These are phyloP conservation scores for Drosophila paulistorum DNA, from an alignment of 1,140 invertebrate genomes.

Conservation along the genomic window DNA sequence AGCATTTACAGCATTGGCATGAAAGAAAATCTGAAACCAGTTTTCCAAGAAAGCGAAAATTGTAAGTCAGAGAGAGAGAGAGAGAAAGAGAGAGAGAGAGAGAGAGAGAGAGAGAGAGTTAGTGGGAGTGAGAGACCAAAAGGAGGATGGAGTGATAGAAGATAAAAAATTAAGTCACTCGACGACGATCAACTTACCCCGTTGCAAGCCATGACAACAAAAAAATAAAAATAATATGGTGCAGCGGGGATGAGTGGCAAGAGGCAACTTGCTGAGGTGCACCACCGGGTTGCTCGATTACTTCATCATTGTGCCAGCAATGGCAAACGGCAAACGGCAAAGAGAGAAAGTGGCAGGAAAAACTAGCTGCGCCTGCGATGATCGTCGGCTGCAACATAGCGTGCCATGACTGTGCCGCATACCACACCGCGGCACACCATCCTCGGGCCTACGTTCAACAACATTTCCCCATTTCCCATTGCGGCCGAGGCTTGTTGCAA, in stretches of 20 bases:
- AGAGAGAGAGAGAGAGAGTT: conserved; percentile 11
- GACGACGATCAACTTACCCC: conserved; percentile 48
- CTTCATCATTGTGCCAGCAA: conserved; percentile 56
- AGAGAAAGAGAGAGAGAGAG: background rate
- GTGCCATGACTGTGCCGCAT: conserved; percentile 52
- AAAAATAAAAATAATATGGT: background rate
- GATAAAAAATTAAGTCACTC: conserved; percentile 70
- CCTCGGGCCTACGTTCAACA: conserved; percentile 11
- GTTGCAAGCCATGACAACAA: conserved; percentile 26
- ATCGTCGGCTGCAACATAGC: conserved; percentile 54
- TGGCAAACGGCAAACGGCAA: conserved; percentile 19
- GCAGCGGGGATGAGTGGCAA: background rate
- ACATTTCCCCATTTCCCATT: conserved; percentile 78
- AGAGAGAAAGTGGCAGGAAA: conserved; percentile 78
- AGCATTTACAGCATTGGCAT: conserved; percentile 43
- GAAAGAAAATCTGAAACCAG: conserved; percentile 65
- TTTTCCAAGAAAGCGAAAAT: conserved; percentile 57
- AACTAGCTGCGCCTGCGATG: conserved; percentile 46
- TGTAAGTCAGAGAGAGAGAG: background rate
- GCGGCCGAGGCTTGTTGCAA: conserved; percentile 68
- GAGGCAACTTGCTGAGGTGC: background rate
- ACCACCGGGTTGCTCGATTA: conserved; percentile 48
- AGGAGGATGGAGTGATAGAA: conserved; percentile 20
- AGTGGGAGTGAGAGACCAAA: background rate
- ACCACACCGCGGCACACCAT: background rate